Conservation (phyloP, 2,113 vertebrate species). For the Condylura cristata region DNA sequence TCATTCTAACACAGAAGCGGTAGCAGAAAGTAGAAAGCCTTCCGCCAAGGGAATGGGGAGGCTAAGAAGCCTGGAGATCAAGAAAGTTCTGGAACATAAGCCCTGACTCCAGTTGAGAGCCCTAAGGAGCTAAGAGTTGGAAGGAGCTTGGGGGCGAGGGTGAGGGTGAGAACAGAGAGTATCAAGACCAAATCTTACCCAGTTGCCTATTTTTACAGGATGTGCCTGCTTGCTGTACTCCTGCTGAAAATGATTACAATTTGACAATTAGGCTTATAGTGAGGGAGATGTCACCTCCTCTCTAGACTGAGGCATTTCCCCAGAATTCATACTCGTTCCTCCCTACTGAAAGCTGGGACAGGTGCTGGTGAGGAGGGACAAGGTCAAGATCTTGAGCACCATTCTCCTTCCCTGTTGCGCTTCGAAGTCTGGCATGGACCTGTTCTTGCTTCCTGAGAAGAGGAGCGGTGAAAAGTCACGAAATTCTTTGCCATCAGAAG, state of each 20-base stretch:
- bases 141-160: conserved; percentile 13
- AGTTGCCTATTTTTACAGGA: conserved; percentile 25
- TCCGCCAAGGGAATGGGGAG: neutral
- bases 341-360: neutral
- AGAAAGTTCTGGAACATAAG: conserved; percentile 36
- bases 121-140: neutral
- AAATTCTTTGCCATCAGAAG: neutral
- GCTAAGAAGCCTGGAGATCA: neutral
- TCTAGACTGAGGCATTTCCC: conserved; percentile 18
- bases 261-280: conserved; percentile 23
- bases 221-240: neutral
- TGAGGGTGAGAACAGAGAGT: neutral
- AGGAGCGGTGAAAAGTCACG: conserved; percentile 9
- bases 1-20: neutral
- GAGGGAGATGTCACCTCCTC: conserved; percentile 20
- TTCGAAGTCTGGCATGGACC: neutral
- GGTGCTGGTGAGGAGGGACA: neutral
- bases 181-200: conserved; percentile 37
- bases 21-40: neutral
- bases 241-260: conserved; percentile 38
- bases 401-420: conserved; percentile 18
- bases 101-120: neutral
- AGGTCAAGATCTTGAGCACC: neutral
- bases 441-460: neutral
- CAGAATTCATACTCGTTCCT: conserved; percentile 18